Conservation (phyloP, 1,140 invertebrate genomes). For the Tetragonula clypearis region DNA sequence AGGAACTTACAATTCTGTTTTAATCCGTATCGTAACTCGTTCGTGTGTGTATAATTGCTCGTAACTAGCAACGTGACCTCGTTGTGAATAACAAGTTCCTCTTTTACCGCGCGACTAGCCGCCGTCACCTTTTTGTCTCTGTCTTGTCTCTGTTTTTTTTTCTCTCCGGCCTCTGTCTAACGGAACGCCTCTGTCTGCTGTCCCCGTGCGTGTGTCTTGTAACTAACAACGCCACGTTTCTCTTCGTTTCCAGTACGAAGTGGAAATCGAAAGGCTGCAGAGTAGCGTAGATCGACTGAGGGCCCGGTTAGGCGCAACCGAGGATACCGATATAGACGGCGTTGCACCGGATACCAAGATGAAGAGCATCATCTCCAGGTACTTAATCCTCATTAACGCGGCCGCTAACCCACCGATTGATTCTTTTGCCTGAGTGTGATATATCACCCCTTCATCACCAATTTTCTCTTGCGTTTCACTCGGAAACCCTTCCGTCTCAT, state of each 20-base stretch:
- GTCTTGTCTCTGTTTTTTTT: neutral
- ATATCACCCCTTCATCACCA: constrained; percentile 42
- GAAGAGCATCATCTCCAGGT: constrained; percentile 91
- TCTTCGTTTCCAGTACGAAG: constrained; percentile 84
- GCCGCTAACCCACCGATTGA: constrained; percentile 56
- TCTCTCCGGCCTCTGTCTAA: constrained; percentile 36
- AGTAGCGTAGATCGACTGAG: constrained; percentile 88
- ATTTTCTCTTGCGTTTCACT: constrained; percentile 50
- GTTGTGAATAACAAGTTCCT: constrained; percentile 53
- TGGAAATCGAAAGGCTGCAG: constrained; percentile 90
- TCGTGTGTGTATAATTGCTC: constrained; percentile 14
- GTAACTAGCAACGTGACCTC: constrained; percentile 1
- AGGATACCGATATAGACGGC: constrained; percentile 83
- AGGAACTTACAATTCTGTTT: constrained; percentile 40
- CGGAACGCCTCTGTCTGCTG: constrained; percentile 14
- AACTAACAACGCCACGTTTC: constrained; percentile 76
- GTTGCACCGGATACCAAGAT: constrained; percentile 86
- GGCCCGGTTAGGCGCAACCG: constrained; percentile 77
- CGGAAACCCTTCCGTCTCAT: constrained; percentile 32
- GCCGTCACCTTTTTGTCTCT: neutral
- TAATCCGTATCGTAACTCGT: constrained; percentile 1
- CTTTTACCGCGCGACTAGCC: neutral
- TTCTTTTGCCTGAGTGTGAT: constrained; percentile 75
- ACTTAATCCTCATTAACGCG: constrained; percentile 71
- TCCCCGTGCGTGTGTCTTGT: constrained; percentile 59